Base-by-base conservation (phyloP, 2,888 invertebrate species). In the Leptodirus hochenwartii region DNA sequence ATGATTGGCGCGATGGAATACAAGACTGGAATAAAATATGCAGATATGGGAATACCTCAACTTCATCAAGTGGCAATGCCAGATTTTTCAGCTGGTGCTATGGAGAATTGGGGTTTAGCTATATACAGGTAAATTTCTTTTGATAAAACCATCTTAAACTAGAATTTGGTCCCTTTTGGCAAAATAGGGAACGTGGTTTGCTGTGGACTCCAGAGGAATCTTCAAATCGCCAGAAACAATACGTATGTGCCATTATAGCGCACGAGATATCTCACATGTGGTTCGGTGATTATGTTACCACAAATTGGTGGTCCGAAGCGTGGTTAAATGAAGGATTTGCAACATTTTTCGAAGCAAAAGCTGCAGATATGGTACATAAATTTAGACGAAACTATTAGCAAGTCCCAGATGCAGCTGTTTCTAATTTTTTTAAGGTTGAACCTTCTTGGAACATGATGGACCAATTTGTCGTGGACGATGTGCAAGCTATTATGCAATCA, bases 61-160 rank as follows among this genome's bases (percentile, higher is more conserved):
- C 63, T 85, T 51, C 79, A 87, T 46, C 70, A 85, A 46, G 70
- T 84, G 9, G 85, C 82, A 2, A 64, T 90, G 34, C 75, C 82
- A 0, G 81, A 87, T 48, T 85, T 87, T 49, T 64, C 66, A 26
- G 73, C 78, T 37, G 81, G 80, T 25, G 87, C 87, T 29, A 87
- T 88, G 87, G 85, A 87, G 49, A 88, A 90, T 49, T 88, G 87
- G 85, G 88, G 87, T 5, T 59, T 88, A 14, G 64, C 85, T 5
- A 85, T 78, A 3, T 88, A 78, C 55, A 68, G 69, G 75, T n/a
- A n/a, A n/a, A n/a, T n/a, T n/a, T n/a, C n/a, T n/a, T n/a, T n/a
- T n/a, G n/a, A n/a, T n/a, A n/a, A n/a, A n/a, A n/a, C n/a, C n/a
- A n/a, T n/a, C n/a, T n/a, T n/a, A n/a, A n/a, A n/a, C n/a, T n/a